phyloP scores from a whole-genome alignment of 2,888 invertebrate species.

The Portevinia maculata region DNA sequence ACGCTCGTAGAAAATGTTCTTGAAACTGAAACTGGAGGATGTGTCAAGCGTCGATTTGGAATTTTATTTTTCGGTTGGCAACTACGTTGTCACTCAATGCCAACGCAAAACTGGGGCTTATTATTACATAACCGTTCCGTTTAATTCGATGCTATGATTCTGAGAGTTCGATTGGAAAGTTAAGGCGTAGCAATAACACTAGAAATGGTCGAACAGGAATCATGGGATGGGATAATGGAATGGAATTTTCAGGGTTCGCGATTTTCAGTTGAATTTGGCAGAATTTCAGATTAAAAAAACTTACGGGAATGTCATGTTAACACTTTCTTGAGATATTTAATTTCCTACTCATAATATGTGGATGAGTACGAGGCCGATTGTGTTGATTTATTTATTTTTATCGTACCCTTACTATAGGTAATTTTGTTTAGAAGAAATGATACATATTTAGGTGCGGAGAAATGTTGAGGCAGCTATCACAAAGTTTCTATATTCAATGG shows the following conservation, averaged over 20 bases:
- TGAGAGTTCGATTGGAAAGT: slow-evolving; percentile 35
- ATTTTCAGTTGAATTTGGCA: neutral
- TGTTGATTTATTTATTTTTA: no score
- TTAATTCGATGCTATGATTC: slow-evolving; percentile 43
- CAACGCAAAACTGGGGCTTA: neutral
- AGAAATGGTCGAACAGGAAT: slow-evolving; percentile 16
- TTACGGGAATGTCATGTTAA: neutral
- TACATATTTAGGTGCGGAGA: no score
- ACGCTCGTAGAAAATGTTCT: slow-evolving; percentile 16
- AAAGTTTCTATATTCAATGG: no score
- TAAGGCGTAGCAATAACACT: slow-evolving; percentile 31
- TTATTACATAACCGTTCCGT: slow-evolving; percentile 47
- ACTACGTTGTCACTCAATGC: slow-evolving; percentile 49
- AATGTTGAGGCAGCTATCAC: no score
- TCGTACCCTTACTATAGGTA: no score
- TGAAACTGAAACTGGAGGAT: slow-evolving; percentile 11
- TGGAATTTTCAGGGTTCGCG: neutral
- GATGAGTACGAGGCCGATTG: no score
- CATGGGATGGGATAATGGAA: neutral
- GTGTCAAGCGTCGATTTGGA: slow-evolving; percentile 36
- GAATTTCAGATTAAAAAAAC: neutral
- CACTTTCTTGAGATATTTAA: neutral
- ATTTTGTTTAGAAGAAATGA: no score
- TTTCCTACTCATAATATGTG: neutral
- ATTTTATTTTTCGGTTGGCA: slow-evolving; percentile 49